Conservation (phyloP, 2,113 vertebrate genomes). For the Ceyx margarethae region DNA sequence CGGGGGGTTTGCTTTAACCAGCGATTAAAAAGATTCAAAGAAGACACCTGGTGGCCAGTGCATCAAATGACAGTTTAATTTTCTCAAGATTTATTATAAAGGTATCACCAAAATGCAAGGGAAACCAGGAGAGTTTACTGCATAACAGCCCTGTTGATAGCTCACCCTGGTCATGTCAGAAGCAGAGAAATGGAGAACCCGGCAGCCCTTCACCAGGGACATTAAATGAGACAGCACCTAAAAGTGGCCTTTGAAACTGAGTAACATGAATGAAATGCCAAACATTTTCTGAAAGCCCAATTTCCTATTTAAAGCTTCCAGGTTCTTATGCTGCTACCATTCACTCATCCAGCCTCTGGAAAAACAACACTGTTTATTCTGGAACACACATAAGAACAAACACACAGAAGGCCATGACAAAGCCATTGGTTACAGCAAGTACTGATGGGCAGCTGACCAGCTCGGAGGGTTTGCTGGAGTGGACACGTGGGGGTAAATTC, state of each 20-base stretch:
- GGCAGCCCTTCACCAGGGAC: not conserved
- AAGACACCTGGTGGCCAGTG: slow-evolving; percentile 48
- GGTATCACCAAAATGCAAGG: not conserved
- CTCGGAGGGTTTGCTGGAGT: not conserved
- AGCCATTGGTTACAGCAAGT: not conserved
- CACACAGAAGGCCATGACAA: not conserved
- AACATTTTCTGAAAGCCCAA: not conserved
- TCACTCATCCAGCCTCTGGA: not conserved
- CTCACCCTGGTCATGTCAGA: not conserved
- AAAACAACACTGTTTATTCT: not conserved
- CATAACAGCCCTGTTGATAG: not conserved
- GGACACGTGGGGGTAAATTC: not conserved
- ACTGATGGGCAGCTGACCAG: not conserved
- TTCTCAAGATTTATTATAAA: not conserved
- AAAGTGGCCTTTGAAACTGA: not conserved
- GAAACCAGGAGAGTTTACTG: not conserved
- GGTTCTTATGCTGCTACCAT: not conserved
- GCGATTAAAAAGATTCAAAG: not conserved
- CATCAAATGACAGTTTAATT: not conserved
- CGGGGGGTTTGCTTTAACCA: not conserved
- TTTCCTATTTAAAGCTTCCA: not conserved
- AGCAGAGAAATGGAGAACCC: not conserved
- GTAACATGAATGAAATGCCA: not conserved
- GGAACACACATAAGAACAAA: not conserved
- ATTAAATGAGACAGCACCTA: not conserved